Base-by-base conservation (phyloP, 2,888 invertebrate genomes). In the Penaeus monodon region DNA sequence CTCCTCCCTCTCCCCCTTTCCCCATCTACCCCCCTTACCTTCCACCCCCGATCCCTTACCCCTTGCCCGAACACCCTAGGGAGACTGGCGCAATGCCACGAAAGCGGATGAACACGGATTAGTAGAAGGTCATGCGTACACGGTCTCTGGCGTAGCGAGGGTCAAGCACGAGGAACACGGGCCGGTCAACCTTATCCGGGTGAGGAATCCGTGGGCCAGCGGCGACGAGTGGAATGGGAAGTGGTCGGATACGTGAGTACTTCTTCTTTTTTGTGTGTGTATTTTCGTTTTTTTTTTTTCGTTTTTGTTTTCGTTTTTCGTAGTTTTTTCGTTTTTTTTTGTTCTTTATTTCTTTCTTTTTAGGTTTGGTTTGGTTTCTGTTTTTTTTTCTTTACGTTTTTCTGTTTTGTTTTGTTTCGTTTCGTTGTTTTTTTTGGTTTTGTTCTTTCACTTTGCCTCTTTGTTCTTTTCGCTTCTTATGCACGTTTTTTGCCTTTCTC, bases 131-230 rank as follows among this genome's bases (percentile, higher is more conserved):
- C 93, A 93, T 91, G 93, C 93, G 27, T 93, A 93, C 91, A 93
- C 93, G 6, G 91, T 93, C 77, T 93, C 93, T 22, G 92, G 91
- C 20, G 92, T 92, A 68, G 91, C 92, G 76, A 91, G 91, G 90
- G 92, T 93, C 87, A 82, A 88, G 17, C 89, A 89, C 49, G 70
- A 65, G 2, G 24, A 65, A 7, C 70, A 84, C 10, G 90, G 90
- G 1, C 68, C 29, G 1, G 92, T 92, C n/a, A 91, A 92, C 79
- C 90, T 93, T 73, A 90, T 93, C 14, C 88, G 93, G 27, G 91
- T 93, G 20, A 89, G 93, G 63, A 93, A 93, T 91, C 93, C 93
- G 0, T 93, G 93, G 93, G 93, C 92, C 14, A 92, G 93, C 90
- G 92, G 92, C 22, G 92, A 92, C 7, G 93, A 93, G 90, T 93